Evolutionary conservation across 53 echinoderm and acorn worm species (phyloP), one percentile per base, ranked within the genome.

Genomic region (Crossaster papposus): DNA sequence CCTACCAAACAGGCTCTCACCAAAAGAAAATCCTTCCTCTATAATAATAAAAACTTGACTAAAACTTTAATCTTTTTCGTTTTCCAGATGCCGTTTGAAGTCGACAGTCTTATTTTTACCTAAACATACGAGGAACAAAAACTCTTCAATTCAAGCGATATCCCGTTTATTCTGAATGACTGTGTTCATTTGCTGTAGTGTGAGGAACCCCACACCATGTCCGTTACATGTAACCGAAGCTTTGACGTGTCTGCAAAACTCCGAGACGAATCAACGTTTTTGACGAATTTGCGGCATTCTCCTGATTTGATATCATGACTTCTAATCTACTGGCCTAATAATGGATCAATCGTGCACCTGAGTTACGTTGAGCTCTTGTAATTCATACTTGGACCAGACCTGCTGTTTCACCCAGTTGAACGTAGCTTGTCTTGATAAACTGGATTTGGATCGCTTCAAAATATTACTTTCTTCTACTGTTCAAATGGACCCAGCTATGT

Each of bases 1-100:
- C 22, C 20, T 17, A 15, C 22, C 17, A 58, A 20, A 58, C 58
- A 2, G 17, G 17, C 58, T 58, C 22, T 20, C 58, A 8, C 7
- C 12, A 18, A 18, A 71, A n/a, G n/a, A 71, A 5, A 11, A 17
- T 71, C 32, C 71, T 71, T 71, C 11, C 77, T 9, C 12, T 5
- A 23, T 0, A 17, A 10, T 79, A 51, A 38, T 51, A 65, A 26
- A 65, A 68, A 24, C 15, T 2, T 72, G 54, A 75, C 83, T 65
- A 14, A n/a, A 38, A 12, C 23, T 12, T 83, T 24, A 1, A 68
- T 35, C 20, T 77, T 30, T n/a, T 17, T 72, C 29, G 3, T 9
- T 58, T 72, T 87, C 12, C 87, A 87, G 87, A 87, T 87, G 87
- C 87, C 33, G 87, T 87, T 62, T 87, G 87, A 87, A 62, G 36